These are phyloP conservation scores for Serripes groenlandicus DNA, from an alignment of 2,888 invertebrate species.

Conservation along the genomic window DNA sequence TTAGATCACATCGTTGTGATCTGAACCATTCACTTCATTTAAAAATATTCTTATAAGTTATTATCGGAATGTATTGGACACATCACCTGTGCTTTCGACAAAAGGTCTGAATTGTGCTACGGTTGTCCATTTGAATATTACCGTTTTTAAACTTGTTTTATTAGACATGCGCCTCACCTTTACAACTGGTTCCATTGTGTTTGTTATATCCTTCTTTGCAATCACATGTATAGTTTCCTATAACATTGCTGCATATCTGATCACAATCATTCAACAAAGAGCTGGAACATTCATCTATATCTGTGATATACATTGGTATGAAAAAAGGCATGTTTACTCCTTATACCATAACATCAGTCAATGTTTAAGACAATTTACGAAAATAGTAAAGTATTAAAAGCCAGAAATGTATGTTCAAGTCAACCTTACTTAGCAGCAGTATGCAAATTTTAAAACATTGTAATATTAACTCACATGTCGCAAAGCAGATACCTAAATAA, in stretches of 20 bases:
- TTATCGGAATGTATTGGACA: background rate
- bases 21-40: background rate
- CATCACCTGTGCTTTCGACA: background rate
- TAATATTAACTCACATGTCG: too few species aligned
- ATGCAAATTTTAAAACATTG: too few species aligned
- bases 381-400: too few species aligned
- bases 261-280: background rate
- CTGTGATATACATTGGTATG: too few species aligned
- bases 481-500: too few species aligned
- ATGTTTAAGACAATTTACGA: too few species aligned
- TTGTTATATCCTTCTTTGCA: slow-evolving; percentile 14
- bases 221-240: slow-evolving; percentile 8
- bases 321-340: too few species aligned
- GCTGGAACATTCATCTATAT: slow-evolving; percentile 9
- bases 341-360: too few species aligned
- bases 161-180: background rate
- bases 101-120: background rate
- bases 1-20: too few species aligned
- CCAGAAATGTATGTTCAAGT: too few species aligned
- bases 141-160: background rate
- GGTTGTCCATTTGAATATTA: background rate
- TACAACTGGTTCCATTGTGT: background rate
- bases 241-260: slow-evolving; percentile 6
- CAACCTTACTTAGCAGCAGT: too few species aligned
- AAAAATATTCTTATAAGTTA: background rate